phyloP scores from a whole-genome alignment of 2,888 invertebrate species.

The Dascillus cervinus region DNA sequence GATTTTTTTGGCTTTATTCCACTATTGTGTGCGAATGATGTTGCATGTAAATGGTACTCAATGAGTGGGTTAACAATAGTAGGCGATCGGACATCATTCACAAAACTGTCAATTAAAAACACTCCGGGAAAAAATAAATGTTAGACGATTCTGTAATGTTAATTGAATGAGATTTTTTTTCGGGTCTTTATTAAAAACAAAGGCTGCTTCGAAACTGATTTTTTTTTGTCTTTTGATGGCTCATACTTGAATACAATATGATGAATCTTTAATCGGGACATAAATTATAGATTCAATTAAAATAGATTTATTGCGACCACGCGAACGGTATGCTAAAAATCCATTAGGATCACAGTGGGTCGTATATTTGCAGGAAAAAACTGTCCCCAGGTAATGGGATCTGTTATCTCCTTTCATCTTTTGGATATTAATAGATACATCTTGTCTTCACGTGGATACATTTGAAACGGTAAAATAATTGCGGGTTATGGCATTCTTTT shows the following conservation, averaged over 20 bases:
- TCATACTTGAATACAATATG: no score
- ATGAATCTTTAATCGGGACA: conserved; percentile 4
- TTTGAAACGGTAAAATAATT: no score
- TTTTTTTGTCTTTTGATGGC: no score
- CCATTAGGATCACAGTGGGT: conserved; percentile 15
- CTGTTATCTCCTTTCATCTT: no score
- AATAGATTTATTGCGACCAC: conserved; percentile 16
- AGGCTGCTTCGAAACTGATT: no score
- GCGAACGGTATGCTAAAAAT: conserved; percentile 15
- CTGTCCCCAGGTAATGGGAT: no score
- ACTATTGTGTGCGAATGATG: conserved; percentile 8
- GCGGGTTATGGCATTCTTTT: conserved; percentile 4
- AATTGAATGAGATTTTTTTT: no score
- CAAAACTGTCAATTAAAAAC: conserved; percentile 20
- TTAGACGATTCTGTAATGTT: no score
- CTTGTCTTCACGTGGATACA: no score
- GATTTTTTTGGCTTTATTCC: conserved; percentile 1
- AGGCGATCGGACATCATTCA: conserved; percentile 21
- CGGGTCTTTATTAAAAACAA: no score
- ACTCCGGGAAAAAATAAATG: conserved; percentile 7
- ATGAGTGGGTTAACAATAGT: conserved; percentile 21
- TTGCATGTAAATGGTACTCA: conserved; percentile 6
- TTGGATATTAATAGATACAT: no score
- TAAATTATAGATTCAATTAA: conserved; percentile 20
- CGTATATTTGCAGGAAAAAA: conserved; percentile 3